Conservation (phyloP, 2,113 vertebrate species). For the Dipodomys ordii region DNA sequence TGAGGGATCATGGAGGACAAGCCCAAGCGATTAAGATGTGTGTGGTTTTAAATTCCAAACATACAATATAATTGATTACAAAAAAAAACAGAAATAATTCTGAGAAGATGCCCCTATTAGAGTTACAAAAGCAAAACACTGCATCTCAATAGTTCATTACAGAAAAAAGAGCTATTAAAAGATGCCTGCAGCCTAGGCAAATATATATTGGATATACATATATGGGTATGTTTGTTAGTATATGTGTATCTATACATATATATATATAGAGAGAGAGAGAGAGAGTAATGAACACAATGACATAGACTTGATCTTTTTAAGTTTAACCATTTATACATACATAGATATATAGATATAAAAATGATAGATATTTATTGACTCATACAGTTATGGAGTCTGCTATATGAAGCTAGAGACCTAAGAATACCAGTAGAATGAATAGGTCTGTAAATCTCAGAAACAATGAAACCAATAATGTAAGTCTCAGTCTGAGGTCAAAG, state of each 20-base stretch:
- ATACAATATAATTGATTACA: neutral
- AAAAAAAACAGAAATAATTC: neutral
- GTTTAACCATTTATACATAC: no score
- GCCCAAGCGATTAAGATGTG: neutral
- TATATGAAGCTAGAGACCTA: neutral
- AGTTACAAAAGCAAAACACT: neutral
- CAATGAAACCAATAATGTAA: neutral
- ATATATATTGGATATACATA: no score
- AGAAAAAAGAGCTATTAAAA: neutral
- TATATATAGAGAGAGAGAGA: no score
- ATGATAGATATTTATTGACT: no score
- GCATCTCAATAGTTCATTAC: neutral
- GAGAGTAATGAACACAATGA: no score
- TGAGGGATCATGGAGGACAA: neutral
- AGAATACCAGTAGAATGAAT: neutral
- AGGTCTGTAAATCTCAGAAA: neutral
- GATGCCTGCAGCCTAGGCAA: no score
- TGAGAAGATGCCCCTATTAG: neutral
- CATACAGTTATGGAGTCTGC: accelerated
- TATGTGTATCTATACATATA: no score
- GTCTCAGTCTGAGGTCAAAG: neutral
- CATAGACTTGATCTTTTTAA: no score
- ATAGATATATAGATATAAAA: no score
- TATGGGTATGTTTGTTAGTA: no score
- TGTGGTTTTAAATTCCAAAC: neutral